Evolutionary conservation across 1,140 invertebrate genomes (phyloP).

Genomic region (Bombus vancouverensis): DNA sequence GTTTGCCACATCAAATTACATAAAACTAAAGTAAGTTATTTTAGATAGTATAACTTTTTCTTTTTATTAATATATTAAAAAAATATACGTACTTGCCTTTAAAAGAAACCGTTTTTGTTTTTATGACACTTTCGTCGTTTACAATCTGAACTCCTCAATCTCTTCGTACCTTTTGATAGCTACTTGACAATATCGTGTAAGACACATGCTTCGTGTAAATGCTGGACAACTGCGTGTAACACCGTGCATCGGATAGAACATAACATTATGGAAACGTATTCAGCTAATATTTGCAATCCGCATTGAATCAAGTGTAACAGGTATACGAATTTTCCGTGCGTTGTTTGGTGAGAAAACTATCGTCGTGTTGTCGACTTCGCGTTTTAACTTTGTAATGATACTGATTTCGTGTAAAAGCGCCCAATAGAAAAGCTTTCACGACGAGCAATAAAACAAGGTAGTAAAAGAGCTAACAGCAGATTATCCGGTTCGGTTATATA

Average conservation of each 20-base stretch:
- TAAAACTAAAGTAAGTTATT: background rate
- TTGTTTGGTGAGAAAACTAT: slow-evolving; percentile 17
- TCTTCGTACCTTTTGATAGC: background rate
- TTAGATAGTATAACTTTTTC: too few relatives aligned
- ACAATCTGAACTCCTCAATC: background rate
- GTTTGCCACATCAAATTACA: background rate
- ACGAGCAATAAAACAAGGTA: slow-evolving; percentile 51
- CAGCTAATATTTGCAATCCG: background rate
- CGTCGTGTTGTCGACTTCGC: background rate
- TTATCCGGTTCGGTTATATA: slow-evolving; percentile 33
- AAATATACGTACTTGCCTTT: too few relatives aligned
- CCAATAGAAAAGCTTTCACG: slow-evolving; percentile 23
- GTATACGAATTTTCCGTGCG: background rate
- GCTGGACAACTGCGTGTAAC: background rate
- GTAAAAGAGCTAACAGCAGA: slow-evolving; percentile 40
- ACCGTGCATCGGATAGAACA: background rate
- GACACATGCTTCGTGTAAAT: background rate
- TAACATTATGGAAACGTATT: slow-evolving; percentile 14
- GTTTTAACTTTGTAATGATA: slow-evolving; percentile 47
- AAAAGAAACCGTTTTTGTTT: too few relatives aligned
- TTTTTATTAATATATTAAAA: too few relatives aligned
- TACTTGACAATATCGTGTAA: background rate
- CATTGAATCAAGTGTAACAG: slow-evolving; percentile 40
- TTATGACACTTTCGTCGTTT: background rate
- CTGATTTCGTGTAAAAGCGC: slow-evolving; percentile 27